A percentile compares a stretch with the other conserved stretches of the same genome.
These are phyloP conservation scores for Oscheius onirici DNA, from an alignment of 2,888 invertebrate species.

Conservation along the genomic window DNA sequence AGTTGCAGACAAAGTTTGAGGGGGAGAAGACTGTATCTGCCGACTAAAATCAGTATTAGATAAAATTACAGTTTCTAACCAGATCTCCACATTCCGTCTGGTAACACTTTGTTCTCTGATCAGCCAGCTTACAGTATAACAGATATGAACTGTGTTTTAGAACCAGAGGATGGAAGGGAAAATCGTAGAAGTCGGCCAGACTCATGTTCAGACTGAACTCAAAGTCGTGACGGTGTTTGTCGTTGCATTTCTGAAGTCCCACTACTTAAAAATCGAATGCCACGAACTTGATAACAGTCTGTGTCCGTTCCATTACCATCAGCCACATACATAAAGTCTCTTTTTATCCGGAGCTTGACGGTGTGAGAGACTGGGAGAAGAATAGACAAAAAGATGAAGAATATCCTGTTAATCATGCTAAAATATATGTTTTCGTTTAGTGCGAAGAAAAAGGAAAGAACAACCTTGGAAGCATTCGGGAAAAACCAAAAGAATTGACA, in stretches of 20 bases:
- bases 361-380: neutral
- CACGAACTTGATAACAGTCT: slow-evolving; percentile 63
- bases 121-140: slow-evolving; percentile 65
- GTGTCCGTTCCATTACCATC: slow-evolving; percentile 64
- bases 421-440: too few species aligned
- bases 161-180: slow-evolving; percentile 68
- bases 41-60: slow-evolving; percentile 44
- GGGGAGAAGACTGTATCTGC: slow-evolving; percentile 69
- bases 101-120: slow-evolving; percentile 66
- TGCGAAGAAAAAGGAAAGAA: neutral
- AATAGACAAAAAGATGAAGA: neutral
- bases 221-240: slow-evolving; percentile 61
- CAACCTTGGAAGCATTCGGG: slow-evolving; percentile 24
- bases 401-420: slow-evolving; percentile 27
- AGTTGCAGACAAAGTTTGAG: slow-evolving; percentile 68
- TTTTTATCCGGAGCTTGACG: slow-evolving; percentile 46
- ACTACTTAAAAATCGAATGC: neutral
- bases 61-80: slow-evolving; percentile 43
- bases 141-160: slow-evolving; percentile 60
- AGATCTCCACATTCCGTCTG: slow-evolving; percentile 64
- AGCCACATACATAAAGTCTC: slow-evolving; percentile 69
- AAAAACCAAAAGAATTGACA: neutral
- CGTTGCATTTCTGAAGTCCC: slow-evolving; percentile 61
- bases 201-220: slow-evolving; percentile 63
- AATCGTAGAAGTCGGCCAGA: slow-evolving; percentile 67